Evolutionary conservation across 2,113 vertebrate genomes (phyloP).

Genomic region (Hippocampus guttulatus): DNA sequence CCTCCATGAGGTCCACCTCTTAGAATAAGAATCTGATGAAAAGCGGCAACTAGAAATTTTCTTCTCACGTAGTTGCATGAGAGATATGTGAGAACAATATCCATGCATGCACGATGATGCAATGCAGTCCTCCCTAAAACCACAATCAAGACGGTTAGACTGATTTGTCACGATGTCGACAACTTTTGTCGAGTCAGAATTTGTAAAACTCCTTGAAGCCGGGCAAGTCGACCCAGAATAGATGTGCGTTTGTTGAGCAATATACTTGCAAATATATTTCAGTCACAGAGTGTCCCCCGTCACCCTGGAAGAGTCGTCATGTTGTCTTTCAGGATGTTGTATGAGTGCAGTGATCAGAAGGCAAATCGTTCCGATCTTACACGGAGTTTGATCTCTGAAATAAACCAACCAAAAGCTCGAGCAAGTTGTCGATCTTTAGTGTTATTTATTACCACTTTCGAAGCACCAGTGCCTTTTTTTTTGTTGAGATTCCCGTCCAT

Average conservation of each 20-base stretch:
- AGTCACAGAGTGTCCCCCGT: neutral
- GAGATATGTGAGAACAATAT: too few relatives aligned
- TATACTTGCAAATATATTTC: neutral
- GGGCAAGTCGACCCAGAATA: too few relatives aligned
- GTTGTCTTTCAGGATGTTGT: neutral
- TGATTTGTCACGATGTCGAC: too few relatives aligned
- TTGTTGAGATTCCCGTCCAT: conserved; percentile 7
- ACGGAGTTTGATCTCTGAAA: neutral
- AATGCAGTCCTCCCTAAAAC: too few relatives aligned
- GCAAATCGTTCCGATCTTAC: neutral
- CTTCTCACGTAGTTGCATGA: too few relatives aligned
- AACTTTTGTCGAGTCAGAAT: too few relatives aligned
- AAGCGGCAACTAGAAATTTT: too few relatives aligned
- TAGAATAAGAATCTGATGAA: too few relatives aligned
- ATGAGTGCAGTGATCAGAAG: neutral
- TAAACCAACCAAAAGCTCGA: neutral
- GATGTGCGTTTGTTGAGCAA: neutral
- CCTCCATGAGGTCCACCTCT: too few relatives aligned
- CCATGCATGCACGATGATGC: too few relatives aligned
- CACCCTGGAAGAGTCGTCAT: neutral
- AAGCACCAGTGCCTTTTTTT: conserved; percentile 31
- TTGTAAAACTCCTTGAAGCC: too few relatives aligned
- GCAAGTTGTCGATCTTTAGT: conserved; percentile 11
- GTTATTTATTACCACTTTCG: conserved; percentile 42
- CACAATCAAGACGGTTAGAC: too few relatives aligned